phyloP scores from a whole-genome alignment of 2,888 invertebrate genomes.

The Neria commutata region DNA sequence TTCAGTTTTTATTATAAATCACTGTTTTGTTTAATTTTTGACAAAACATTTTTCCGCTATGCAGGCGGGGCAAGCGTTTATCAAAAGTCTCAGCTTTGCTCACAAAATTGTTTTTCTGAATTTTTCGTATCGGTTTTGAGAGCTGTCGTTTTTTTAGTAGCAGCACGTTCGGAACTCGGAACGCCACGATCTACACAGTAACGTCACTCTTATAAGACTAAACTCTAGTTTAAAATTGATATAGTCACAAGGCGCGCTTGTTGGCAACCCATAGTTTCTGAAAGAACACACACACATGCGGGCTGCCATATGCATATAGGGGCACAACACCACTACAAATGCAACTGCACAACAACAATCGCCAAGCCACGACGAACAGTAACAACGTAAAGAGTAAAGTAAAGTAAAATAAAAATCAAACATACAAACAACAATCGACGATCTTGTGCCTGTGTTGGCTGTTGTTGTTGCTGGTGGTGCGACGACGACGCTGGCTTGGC shows the following conservation, averaged over 20 bases:
- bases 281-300: slow-evolving; percentile 5
- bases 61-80: slow-evolving; percentile 2
- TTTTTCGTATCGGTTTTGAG: slow-evolving; percentile 13
- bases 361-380: slow-evolving; percentile 14
- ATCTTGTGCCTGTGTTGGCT: slow-evolving; percentile 17
- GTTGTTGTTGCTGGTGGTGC: slow-evolving; percentile 6
- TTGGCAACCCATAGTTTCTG: too few relatives aligned
- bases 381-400: too few relatives aligned
- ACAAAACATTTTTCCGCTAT: slow-evolving; percentile 18
- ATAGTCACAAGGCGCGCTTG: slow-evolving; percentile 42
- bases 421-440: slow-evolving; percentile 21
- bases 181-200: slow-evolving; percentile 45
- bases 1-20: too few relatives aligned
- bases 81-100: too few relatives aligned
- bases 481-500: slow-evolving; percentile 16
- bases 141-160: slow-evolving; percentile 12
- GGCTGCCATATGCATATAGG: too few relatives aligned
- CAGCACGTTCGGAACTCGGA: slow-evolving; percentile 28
- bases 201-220: slow-evolving; percentile 58
- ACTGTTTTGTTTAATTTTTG: too few relatives aligned
- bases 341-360: slow-evolving; percentile 12
- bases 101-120: not conserved
- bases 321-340: not conserved
- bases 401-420: too few relatives aligned
- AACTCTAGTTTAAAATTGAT: slow-evolving; percentile 49